Conservation (phyloP, 2,797 vertebrate species). For the Emydoidea blandingii region DNA sequence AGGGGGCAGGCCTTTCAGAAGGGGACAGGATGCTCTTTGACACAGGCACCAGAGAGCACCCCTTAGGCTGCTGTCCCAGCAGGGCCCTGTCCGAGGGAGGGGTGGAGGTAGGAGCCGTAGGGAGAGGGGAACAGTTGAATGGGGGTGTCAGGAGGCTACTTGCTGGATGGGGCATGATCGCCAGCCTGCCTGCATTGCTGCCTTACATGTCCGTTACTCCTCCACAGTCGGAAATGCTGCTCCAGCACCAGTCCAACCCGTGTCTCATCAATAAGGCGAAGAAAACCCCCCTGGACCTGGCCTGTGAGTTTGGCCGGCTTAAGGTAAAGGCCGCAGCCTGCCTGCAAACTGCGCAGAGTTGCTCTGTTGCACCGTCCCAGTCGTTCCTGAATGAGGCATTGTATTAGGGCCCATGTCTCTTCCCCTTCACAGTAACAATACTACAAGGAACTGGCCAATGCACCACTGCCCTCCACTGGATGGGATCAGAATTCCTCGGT, state of each 20-base stretch:
- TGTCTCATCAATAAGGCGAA: constrained; percentile 91
- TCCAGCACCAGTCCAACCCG: constrained; percentile 97
- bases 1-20: background rate
- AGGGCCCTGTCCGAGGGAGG: background rate
- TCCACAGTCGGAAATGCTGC: constrained; percentile 92
- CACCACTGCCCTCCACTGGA: background rate
- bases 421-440: background rate
- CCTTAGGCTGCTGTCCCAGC: background rate
- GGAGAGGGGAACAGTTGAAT: background rate
- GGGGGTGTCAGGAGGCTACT: background rate
- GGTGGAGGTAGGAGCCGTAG: background rate
- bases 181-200: background rate
- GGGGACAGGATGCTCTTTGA: background rate
- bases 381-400: fast-evolving
- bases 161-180: background rate
- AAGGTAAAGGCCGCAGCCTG: constrained; percentile 82
- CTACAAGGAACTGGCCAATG: background rate
- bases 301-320: constrained; percentile 94
- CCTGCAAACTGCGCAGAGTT: fast-evolving
- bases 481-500: background rate
- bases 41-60: fast-evolving
- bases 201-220: background rate
- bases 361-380: fast-evolving
- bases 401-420: background rate
- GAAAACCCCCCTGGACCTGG: constrained; percentile 94